Conservation (phyloP, 1,140 invertebrate genomes). For the Thalassaphorura encarpata region DNA sequence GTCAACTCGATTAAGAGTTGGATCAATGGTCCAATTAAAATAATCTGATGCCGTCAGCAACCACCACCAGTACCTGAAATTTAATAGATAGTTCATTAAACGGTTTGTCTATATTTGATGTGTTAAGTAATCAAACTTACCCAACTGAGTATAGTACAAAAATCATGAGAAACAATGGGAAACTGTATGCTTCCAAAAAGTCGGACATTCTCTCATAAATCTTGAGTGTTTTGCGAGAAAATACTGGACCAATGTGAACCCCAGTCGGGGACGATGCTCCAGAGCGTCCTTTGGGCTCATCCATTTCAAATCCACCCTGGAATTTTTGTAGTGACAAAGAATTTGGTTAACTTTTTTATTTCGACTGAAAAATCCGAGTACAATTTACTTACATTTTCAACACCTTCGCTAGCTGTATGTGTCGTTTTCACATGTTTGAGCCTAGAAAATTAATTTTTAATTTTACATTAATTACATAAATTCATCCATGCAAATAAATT, state of each 20-base stretch:
- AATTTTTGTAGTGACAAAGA: background rate
- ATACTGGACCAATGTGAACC: background rate
- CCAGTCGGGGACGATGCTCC: background rate
- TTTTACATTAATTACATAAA: too few relatives aligned
- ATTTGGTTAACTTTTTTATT: background rate
- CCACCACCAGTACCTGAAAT: slow-evolving; percentile 24
- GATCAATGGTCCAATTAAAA: background rate
- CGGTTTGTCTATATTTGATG: background rate
- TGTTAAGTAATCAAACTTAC: background rate
- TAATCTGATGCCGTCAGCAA: slow-evolving; percentile 1
- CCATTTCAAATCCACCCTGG: background rate
- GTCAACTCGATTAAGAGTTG: background rate
- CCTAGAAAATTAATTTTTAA: too few relatives aligned
- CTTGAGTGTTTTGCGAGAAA: background rate
- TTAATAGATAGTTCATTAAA: slow-evolving; percentile 11
- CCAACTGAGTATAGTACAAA: background rate
- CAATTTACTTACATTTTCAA: too few relatives aligned
- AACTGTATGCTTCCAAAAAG: slow-evolving; percentile 4
- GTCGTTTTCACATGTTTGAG: too few relatives aligned
- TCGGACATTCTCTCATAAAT: background rate
- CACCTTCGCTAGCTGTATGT: too few relatives aligned
- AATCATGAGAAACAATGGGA: slow-evolving; percentile 1
- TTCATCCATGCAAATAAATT: background rate
- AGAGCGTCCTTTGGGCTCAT: background rate
- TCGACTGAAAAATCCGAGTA: background rate